Evolutionary conservation across 2,113 vertebrate species (phyloP).

Genomic region (Pantherophis guttatus): DNA sequence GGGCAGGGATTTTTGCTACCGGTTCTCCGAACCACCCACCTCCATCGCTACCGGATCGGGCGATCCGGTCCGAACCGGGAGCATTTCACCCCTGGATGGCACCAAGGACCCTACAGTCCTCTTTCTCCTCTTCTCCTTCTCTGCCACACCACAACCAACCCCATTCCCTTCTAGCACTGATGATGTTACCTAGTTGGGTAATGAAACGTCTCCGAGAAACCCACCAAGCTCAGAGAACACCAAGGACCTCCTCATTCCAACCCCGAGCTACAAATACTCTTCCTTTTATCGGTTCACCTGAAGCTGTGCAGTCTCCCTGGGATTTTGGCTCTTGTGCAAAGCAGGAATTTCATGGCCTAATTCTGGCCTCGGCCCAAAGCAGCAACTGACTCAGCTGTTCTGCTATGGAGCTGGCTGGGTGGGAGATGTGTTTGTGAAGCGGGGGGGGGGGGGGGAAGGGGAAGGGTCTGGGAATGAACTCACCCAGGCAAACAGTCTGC

Average conservation of each 20-base stretch:
- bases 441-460: too few species aligned
- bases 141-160: too few species aligned
- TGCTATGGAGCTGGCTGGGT: background rate
- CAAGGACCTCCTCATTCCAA: too few species aligned
- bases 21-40: too few species aligned
- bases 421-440: background rate
- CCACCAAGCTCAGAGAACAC: too few species aligned
- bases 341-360: background rate
- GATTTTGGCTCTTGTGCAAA: background rate
- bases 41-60: too few species aligned
- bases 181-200: background rate
- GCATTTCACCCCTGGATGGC: too few species aligned
- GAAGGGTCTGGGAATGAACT: background rate
- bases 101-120: too few species aligned
- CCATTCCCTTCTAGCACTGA: background rate
- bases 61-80: too few species aligned
- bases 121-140: too few species aligned
- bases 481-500: background rate
- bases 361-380: background rate
- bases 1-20: too few species aligned
- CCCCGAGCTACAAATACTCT: too few species aligned
- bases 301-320: background rate
- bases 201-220: background rate
- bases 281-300: background rate
- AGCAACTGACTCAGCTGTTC: conserved; percentile 1